Percentiles rank a stretch among this genome's conserved stretches.
These are phyloP conservation scores for Drosophila murphyi DNA, from an alignment of 1,140 invertebrate genomes.

Conservation along the genomic window DNA sequence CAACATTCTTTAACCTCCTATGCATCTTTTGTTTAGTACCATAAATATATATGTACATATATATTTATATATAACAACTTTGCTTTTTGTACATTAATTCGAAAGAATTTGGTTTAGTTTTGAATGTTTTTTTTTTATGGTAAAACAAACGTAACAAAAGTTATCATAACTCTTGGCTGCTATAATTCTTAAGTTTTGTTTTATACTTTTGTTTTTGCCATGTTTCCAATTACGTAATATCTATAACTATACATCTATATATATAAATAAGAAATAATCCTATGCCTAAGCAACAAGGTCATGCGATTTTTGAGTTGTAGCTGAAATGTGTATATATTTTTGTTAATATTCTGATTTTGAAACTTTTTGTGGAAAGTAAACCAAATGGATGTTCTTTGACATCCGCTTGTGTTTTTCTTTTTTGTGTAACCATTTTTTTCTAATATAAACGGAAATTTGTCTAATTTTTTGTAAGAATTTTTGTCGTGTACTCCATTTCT, in stretches of 20 bases:
- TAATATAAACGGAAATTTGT: not conserved
- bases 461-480: conserved; percentile 53
- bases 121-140: conserved; percentile 49
- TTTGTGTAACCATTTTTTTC: not conserved
- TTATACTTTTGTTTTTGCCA: conserved; percentile 62
- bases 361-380: conserved; percentile 48
- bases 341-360: conserved; percentile 49
- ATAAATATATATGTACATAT: too few species aligned
- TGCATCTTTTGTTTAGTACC: conserved; percentile 53
- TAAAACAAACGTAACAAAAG: conserved; percentile 35
- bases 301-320: conserved; percentile 72
- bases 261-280: conserved; percentile 58
- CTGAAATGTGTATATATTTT: conserved; percentile 73
- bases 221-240: conserved; percentile 59
- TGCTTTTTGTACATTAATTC: conserved; percentile 68
- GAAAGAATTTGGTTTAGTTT: conserved; percentile 40
- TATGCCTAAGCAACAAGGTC: conserved; percentile 51
- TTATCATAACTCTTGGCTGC: conserved; percentile 58
- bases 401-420: not conserved
- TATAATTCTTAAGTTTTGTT: conserved; percentile 39
- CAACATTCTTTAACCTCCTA: conserved; percentile 23
- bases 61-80: conserved; percentile 34
- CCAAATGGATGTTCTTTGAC: not conserved
- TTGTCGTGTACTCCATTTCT: conserved; percentile 54
- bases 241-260: conserved; percentile 19